Conservation (phyloP, 2,797 vertebrate genomes). For the Leptatherina wallacei region DNA sequence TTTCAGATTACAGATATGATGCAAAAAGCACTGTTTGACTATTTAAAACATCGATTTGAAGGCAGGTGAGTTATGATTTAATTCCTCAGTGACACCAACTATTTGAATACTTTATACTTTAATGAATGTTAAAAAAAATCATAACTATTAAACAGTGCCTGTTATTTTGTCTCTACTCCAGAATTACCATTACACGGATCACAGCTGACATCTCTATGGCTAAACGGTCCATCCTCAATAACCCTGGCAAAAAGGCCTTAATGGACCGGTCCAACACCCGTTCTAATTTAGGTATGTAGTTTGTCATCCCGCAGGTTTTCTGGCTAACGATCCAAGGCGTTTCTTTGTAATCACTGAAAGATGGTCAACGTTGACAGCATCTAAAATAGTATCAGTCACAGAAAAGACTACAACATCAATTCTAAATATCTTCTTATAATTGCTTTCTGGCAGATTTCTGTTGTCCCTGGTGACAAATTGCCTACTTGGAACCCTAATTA, state of each 20-base stretch:
- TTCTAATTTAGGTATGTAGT: slow-evolving; percentile 90
- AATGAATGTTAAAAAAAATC: neutral
- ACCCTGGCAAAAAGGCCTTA: slow-evolving; percentile 97
- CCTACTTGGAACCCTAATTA: slow-evolving; percentile 43
- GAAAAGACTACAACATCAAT: slow-evolving; percentile 13
- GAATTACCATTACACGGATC: slow-evolving; percentile 97
- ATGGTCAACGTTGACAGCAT: slow-evolving; percentile 3
- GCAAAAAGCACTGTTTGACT: slow-evolving; percentile 99
- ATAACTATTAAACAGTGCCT: slow-evolving; percentile 11
- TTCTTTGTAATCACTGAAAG: neutral
- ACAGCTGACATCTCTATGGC: slow-evolving; percentile 98
- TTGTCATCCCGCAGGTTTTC: slow-evolving; percentile 3
- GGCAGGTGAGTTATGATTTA: slow-evolving; percentile 90
- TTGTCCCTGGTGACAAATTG: slow-evolving; percentile 21
- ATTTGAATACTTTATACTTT: neutral
- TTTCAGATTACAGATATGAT: slow-evolving; percentile 98
- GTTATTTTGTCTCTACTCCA: slow-evolving; percentile 57
- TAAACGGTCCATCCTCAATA: slow-evolving; percentile 97
- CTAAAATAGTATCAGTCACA: slow-evolving; percentile 22
- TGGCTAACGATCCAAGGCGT: slow-evolving; percentile 6
- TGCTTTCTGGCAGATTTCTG: slow-evolving; percentile 5
- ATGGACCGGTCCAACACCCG: slow-evolving; percentile 96
- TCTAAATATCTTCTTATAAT: slow-evolving; percentile 37
- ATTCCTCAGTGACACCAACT: slow-evolving; percentile 6
- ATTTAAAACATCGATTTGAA: slow-evolving; percentile 99